Base-by-base conservation (phyloP, 2,888 invertebrate species). In the Caenorhabditis wallacei region DNA sequence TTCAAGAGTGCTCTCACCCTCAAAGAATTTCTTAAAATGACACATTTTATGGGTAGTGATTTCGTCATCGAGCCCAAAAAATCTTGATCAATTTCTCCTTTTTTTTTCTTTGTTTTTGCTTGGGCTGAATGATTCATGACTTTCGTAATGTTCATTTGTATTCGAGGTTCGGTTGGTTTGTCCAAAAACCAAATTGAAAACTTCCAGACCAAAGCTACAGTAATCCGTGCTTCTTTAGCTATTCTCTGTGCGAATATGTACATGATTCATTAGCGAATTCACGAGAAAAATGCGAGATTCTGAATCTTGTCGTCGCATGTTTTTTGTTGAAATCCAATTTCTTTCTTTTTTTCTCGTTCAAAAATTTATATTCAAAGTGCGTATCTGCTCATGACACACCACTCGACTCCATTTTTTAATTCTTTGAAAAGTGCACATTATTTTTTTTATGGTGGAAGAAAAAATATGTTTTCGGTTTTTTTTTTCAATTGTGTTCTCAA, bases 31-130 rank as follows among this genome's bases (percentile, higher is more conserved):
- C 40, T 43, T 20, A 30, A 26, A 48, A 46, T 64, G 63, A 46
- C 30, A 64, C 24, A 56, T 46, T 61, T 18, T 63, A 16, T 3
- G 16, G 61, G 18, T 43, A 22, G 24, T 24, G 26, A 10, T 48
- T 48, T 64, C 63, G 63, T 64, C 63, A 64, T 48, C 43, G n/a
- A n/a, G n/a, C n/a, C n/a, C n/a, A n/a, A n/a, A n/a, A 48, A 8
- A 30, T 64, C 30, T 64, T 64, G 63, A 64, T 64, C 48, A 64
- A 13, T 64, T 64, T 64, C 24, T 18, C n/a, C 13, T 30, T 43
- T 22, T 37, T 18, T 40, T 37, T n/a, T 48, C 48, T 64, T 46
- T 18, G 43, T 22, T 30, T 22, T 22, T 37, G 8, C 40, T 59
- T 59, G 18, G 56, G 2, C 7, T 3, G 40, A 1, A 22, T 59